These are phyloP conservation scores for Ageneiosus marmoratus DNA, from an alignment of 2,113 vertebrate genomes.

Conservation along the genomic window DNA sequence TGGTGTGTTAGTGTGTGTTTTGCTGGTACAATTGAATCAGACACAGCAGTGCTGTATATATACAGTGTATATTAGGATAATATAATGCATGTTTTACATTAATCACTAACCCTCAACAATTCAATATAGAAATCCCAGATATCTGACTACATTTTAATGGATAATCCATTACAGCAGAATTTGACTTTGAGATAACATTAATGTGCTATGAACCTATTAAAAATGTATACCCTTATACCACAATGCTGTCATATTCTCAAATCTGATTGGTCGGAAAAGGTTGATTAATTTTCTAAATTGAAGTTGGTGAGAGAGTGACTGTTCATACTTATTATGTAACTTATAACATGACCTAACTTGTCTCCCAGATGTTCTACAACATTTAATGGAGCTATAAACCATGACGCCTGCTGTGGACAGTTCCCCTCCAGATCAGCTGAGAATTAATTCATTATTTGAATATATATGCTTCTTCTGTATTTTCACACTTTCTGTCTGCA, in stretches of 20 bases:
- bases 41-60: no score
- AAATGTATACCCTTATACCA: neutral
- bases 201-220: neutral
- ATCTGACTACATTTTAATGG: no score
- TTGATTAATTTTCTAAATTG: neutral
- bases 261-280: neutral
- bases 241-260: neutral
- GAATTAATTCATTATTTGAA: neutral
- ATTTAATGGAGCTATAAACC: neutral
- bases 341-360: neutral
- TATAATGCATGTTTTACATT: no score
- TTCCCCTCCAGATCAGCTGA: neutral
- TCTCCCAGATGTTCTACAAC: neutral
- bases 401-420: neutral
- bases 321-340: neutral
- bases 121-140: no score
- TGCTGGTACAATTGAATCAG: no score
- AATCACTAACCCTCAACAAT: no score
- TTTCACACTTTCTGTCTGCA: neutral
- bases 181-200: neutral
- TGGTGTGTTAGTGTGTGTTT: no score
- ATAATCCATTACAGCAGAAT: no score
- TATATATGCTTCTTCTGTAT: neutral
- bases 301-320: neutral
- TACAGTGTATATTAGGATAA: no score